These are phyloP conservation scores for Siphlonurus alternatus DNA, from an alignment of 2,888 invertebrate species.

Conservation along the genomic window DNA sequence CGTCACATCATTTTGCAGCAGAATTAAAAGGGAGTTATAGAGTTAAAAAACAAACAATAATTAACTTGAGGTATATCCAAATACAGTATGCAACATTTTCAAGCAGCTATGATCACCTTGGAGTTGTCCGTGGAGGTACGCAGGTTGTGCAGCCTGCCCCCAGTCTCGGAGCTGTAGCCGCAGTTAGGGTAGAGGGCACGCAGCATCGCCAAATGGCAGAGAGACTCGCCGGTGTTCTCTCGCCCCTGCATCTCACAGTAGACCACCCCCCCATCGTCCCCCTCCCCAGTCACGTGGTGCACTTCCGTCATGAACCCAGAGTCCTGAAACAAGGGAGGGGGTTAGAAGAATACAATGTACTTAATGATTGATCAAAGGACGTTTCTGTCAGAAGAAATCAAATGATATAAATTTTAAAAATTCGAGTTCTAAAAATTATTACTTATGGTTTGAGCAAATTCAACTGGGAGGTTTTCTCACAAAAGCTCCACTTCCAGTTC, in stretches of 20 bases:
- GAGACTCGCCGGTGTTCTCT: slow-evolving; percentile 63
- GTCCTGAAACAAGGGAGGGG: slow-evolving; percentile 47
- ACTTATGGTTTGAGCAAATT: too few relatives aligned
- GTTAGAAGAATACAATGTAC: too few relatives aligned
- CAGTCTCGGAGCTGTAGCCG: slow-evolving; percentile 72
- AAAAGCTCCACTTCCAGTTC: too few relatives aligned
- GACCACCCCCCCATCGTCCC: slow-evolving; percentile 85
- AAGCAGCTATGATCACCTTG: slow-evolving; percentile 39
- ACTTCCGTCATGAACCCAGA: slow-evolving; percentile 77
- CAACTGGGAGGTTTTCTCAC: too few relatives aligned
- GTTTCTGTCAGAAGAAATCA: too few relatives aligned
- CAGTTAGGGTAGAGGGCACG: slow-evolving; percentile 61
- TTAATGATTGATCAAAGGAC: too few relatives aligned
- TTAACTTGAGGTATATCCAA: not conserved
- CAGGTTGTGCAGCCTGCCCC: slow-evolving; percentile 70
- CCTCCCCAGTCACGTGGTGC: slow-evolving; percentile 75
- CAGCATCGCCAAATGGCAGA: slow-evolving; percentile 44
- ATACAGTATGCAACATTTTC: not conserved
- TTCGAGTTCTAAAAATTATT: too few relatives aligned
- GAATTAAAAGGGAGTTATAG: too few relatives aligned
- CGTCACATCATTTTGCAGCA: too few relatives aligned
- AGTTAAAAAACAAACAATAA: too few relatives aligned
- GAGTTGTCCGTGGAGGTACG: slow-evolving; percentile 60
- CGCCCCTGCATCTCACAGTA: slow-evolving; percentile 88
- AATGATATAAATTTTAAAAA: too few relatives aligned